Conservation (phyloP, 2,888 invertebrate species). For the Lamellibrachia satsuma region DNA sequence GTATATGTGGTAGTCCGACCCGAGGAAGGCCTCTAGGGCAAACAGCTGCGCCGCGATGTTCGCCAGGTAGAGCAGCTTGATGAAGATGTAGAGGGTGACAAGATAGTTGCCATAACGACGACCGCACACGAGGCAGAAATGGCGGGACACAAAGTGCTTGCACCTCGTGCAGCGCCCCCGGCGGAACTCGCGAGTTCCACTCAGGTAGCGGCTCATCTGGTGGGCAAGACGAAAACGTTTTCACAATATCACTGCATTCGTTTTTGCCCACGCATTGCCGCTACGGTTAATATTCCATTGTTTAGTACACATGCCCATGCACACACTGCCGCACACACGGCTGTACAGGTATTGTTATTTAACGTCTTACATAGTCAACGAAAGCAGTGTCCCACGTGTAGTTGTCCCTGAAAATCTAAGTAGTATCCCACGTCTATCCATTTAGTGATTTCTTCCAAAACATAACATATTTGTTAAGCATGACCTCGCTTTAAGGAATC, state of each 20-base stretch:
- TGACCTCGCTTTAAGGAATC: too few relatives aligned
- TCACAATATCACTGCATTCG: neutral
- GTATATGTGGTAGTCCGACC: conserved; percentile 46
- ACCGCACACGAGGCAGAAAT: conserved; percentile 62
- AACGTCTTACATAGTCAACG: neutral
- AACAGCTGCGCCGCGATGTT: conserved; percentile 61
- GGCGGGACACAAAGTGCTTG: conserved; percentile 59
- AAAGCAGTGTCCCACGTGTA: neutral
- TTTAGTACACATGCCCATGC: neutral
- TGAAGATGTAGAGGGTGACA: conserved; percentile 63
- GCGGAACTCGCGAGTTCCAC: conserved; percentile 63
- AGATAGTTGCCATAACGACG: conserved; percentile 63
- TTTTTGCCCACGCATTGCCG: neutral
- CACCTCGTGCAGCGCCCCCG: conserved; percentile 58
- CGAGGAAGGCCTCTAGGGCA: conserved; percentile 49
- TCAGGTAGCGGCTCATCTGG: conserved; percentile 66
- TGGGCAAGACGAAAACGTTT: conserved; percentile 51
- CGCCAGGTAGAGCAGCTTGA: conserved; percentile 21
- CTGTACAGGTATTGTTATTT: neutral
- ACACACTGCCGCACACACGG: neutral
- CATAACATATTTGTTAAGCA: too few relatives aligned
- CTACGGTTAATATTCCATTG: neutral
- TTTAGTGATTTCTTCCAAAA: too few relatives aligned
- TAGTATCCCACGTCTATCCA: too few relatives aligned
- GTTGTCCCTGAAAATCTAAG: too few relatives aligned